These are phyloP conservation scores for Eueides isabella DNA, from an alignment of 1,140 invertebrate genomes.

Conservation along the genomic window DNA sequence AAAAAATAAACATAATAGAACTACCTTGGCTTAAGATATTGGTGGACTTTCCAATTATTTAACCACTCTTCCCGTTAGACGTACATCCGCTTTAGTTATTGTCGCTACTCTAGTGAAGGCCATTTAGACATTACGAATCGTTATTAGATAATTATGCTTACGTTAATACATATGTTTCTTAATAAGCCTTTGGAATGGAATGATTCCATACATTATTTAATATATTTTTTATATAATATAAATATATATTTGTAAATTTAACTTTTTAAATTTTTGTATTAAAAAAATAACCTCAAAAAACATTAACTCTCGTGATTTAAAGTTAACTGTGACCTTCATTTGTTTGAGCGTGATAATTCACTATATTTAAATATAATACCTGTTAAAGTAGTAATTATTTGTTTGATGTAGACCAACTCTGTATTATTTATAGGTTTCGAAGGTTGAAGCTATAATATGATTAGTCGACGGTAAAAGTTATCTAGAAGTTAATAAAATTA, in stretches of 20 bases:
- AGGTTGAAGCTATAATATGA: slow-evolving; percentile 17
- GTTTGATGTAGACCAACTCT: slow-evolving; percentile 3
- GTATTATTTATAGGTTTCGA: slow-evolving; percentile 21
- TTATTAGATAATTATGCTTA: neutral
- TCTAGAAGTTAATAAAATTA: slow-evolving; percentile 4
- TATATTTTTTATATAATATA: neutral
- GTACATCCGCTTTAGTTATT: slow-evolving; percentile 25
- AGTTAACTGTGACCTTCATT: slow-evolving; percentile 2
- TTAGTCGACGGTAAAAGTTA: neutral
- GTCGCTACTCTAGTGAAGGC: neutral
- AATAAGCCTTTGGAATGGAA: neutral
- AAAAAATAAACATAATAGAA: slow-evolving; percentile 21
- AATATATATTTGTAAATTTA: too few relatives aligned
- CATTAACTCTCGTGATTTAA: neutral
- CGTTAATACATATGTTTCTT: neutral
- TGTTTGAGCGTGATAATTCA: neutral
- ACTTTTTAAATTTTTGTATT: too few relatives aligned
- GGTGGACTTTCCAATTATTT: slow-evolving; percentile 35
- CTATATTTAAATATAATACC: neutral
- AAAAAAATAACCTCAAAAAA: too few relatives aligned
- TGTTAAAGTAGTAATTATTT: neutral
- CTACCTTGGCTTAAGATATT: slow-evolving; percentile 22
- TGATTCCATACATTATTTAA: neutral
- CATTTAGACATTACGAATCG: neutral
- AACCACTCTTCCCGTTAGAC: slow-evolving; percentile 15